These are phyloP conservation scores for Ptychochromis oligacanthus DNA, from an alignment of 2,113 vertebrate genomes.

Conservation along the genomic window DNA sequence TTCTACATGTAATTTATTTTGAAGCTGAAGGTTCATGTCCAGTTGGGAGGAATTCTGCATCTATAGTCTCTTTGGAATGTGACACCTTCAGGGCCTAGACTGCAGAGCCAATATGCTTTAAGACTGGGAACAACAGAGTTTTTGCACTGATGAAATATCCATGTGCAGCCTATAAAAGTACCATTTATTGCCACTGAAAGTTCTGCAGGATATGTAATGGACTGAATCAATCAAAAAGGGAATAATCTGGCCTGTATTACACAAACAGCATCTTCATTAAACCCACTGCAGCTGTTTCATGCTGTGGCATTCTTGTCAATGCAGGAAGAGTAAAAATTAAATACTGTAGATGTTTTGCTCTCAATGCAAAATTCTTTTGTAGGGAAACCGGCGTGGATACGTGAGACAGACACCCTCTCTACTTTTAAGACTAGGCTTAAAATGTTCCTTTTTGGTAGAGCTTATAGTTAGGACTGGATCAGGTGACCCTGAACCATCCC, in stretches of 20 bases:
- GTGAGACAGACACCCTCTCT: too few relatives aligned
- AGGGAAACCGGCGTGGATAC: constrained; percentile 13
- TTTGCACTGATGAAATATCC: constrained; percentile 24
- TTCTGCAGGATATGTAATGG: not conserved
- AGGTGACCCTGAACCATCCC: too few relatives aligned
- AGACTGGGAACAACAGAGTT: not conserved
- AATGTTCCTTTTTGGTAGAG: too few relatives aligned
- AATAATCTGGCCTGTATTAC: not conserved
- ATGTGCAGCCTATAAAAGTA: constrained; percentile 12
- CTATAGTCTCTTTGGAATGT: constrained; percentile 12
- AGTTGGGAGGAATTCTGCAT: not conserved
- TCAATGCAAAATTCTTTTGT: too few relatives aligned
- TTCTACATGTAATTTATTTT: constrained; percentile 16
- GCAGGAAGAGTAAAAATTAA: constrained; percentile 27
- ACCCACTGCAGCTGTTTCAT: not conserved
- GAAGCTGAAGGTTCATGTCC: not conserved
- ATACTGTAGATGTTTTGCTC: not conserved
- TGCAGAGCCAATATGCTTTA: constrained; percentile 10
- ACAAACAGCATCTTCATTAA: constrained; percentile 30
- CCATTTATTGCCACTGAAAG: not conserved
- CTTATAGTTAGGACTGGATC: too few relatives aligned
- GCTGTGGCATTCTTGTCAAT: constrained; percentile 2
- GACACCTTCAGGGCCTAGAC: constrained; percentile 5
- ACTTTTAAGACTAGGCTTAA: too few relatives aligned
- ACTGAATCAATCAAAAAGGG: constrained; percentile 8